Evolutionary conservation across 2,888 invertebrate genomes (phyloP), one percentile per base, ranked within the genome.

Genomic region (Eledona agricola): DNA sequence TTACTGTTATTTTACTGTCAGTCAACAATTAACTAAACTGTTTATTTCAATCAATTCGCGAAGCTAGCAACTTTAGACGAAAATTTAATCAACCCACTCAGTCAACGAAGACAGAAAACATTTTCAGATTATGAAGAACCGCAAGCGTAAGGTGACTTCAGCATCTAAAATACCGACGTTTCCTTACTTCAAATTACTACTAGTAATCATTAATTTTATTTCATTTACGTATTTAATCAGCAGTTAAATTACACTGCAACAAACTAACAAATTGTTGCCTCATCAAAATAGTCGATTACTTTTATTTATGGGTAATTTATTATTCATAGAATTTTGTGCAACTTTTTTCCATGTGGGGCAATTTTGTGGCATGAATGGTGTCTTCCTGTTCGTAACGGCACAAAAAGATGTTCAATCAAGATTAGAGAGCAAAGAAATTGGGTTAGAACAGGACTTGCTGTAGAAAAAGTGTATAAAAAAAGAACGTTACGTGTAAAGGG

Each of bases 341-440:
- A 50, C 23, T 50, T 47, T 35, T 42, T 42, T 16, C 2, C 11
- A 13, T n/a, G 43, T 54, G 37, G 50, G 31, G 54, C 49, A 43
- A 54, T 54, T 54, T 43, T 37, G 43, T 43, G 16, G 49, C 50
- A 43, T 54, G 37, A 50, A 49, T 54, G 49, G 49, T 59, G 43
- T 54, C 49, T 47, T 57, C 28, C 35, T 42, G 55, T 45, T 34
- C 56, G 43, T 43, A 49, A 51, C 52, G 45, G 53, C 43, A 55
- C 55, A 62, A 60, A 58, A 63, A 63, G 60, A 60, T 61, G 59
- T 65, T 65, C 65, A 61, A 64, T 62, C 65, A 62, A 63, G 60
- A 65, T 65, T 63, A 64, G 52, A 54, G 59, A 47, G 58, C 55
- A 50, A 58, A 62, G 59, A 60, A 63, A 65, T 55, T 51, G 54